Evolutionary conservation across 2,888 invertebrate species (phyloP), one percentile per base, ranked within the genome.

Genomic region (Lymantria monacha): DNA sequence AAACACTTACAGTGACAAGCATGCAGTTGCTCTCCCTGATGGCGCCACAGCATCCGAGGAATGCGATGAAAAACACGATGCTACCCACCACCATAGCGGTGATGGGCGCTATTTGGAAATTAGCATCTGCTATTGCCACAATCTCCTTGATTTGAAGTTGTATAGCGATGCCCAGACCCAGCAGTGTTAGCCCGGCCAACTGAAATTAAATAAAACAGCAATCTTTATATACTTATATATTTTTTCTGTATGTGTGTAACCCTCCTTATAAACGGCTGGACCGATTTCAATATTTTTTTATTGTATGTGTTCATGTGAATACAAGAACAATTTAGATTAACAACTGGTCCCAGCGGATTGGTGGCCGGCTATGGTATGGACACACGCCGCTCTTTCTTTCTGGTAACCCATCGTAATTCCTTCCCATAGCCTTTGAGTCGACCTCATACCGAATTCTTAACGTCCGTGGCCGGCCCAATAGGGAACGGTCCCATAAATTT

Each of bases 41-140:
- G 0, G 97, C 97, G 1, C 97, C 97, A 74, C 97, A 97, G 85
- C 97, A 97, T 59, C 97, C 97, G 73, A 97, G 94, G 92, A 97
- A 97, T 2, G 96, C 95, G 55, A 97, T 94, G 62, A 96, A 79
- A 74, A 97, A 95, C 10, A 96, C 93, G 37, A 95, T 73, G n/a
- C 92, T 86, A 1, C 96, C 95, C 52, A 95, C 77, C 46, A 94
- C 87, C 57, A 96, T 95, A 40, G 95, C 82, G 1, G 92, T 75
- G 60, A 95, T 86, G 14, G 95, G 93, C 0, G 94, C 92, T 41
- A 92, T 73, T 44, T 89, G 79, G 14, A 92, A 72, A 53, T 81
- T 84, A 1, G 77, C 81, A 48, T 92, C 76, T 0, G 87, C 70
- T 13, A 85, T 70, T 30, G 79, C 69, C 3, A 84, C 73, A 50